These are phyloP conservation scores for Meteorus sp. DNA, from an alignment of 1,140 invertebrate species.

Conservation along the genomic window DNA sequence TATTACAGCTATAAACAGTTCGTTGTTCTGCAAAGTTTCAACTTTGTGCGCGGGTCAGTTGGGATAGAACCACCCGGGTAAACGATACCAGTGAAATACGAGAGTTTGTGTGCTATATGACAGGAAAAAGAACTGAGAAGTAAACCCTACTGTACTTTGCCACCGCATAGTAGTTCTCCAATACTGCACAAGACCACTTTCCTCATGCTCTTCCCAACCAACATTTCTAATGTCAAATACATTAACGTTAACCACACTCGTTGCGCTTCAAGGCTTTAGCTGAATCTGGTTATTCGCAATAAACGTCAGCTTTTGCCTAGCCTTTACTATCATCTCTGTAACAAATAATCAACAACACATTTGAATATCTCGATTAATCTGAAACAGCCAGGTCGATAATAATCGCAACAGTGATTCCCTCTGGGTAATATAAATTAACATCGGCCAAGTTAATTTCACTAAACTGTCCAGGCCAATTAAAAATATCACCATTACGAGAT, in stretches of 20 bases:
- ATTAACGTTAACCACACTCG: constrained; percentile 17
- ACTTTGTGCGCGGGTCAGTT: constrained; percentile 22
- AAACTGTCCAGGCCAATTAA: not conserved
- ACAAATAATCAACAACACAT: not conserved
- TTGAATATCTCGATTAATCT: constrained; percentile 13
- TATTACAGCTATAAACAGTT: constrained; percentile 27
- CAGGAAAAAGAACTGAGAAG: constrained; percentile 11
- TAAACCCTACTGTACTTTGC: too few species aligned
- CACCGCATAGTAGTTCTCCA: too few species aligned
- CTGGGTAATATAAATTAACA: constrained; percentile 13
- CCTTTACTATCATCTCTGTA: not conserved
- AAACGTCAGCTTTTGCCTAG: constrained; percentile 11
- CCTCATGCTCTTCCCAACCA: constrained; percentile 3
- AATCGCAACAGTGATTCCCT: constrained; percentile 15
- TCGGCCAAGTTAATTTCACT: not conserved
- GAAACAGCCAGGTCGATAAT: not conserved
- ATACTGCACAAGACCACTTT: constrained; percentile 1
- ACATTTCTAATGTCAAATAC: constrained; percentile 24
- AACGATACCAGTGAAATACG: constrained; percentile 19
- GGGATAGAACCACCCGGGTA: not conserved
- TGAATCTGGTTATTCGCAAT: too few species aligned
- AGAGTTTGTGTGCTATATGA: constrained; percentile 9
- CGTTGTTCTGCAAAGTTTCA: constrained; percentile 25
- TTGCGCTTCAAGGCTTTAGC: too few species aligned
- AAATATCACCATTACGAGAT: too few species aligned